Evolutionary conservation across 2,797 vertebrate species (phyloP).

Genomic region (Acanthis flammea): DNA sequence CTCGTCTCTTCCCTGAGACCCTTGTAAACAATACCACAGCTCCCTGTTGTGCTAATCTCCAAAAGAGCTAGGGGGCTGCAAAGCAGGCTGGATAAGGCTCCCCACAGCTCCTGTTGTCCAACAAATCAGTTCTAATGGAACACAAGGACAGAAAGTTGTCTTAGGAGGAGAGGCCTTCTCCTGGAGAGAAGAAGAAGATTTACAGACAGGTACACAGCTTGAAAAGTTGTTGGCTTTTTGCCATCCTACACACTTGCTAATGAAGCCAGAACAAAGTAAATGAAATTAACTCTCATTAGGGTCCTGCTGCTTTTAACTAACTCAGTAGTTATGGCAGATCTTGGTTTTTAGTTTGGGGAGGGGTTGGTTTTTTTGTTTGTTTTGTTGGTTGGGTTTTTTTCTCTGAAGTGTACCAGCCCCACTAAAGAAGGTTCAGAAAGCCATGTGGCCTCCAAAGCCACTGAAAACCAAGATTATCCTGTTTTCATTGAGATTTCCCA

Average conservation of each 20-base stretch:
- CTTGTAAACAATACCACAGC: too few relatives aligned
- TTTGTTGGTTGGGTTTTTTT: background rate
- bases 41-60: background rate
- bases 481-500: background rate
- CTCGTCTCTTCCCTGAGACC: too few relatives aligned
- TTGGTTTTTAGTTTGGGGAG: background rate
- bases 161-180: background rate
- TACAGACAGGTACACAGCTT: background rate
- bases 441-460: background rate
- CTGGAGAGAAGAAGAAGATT: background rate
- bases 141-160: background rate
- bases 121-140: background rate
- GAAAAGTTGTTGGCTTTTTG: background rate
- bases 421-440: background rate
- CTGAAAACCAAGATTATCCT: background rate
- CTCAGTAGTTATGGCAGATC: background rate
- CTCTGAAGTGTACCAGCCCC: background rate
- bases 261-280: background rate
- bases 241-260: background rate
- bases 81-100: background rate
- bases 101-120: background rate
- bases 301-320: background rate
- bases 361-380: background rate
- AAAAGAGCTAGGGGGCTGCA: background rate
- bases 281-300: background rate